Conservation (phyloP, 2,888 invertebrate genomes). For the Cabera pusaria region DNA sequence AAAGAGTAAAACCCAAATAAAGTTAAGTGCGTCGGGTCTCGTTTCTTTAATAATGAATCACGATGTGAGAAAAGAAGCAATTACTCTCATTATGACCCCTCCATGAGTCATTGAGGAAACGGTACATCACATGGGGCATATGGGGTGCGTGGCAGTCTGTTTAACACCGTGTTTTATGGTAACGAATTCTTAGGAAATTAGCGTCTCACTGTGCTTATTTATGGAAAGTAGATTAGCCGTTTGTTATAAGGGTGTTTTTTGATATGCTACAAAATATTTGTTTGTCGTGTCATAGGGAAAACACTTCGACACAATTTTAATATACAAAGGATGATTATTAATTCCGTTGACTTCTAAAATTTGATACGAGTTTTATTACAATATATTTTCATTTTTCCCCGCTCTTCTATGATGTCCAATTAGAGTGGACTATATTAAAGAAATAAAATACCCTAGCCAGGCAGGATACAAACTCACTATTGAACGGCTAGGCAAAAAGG, state of each 20-base stretch:
- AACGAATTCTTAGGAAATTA: slow-evolving; percentile 35
- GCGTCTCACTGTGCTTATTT: slow-evolving; percentile 12
- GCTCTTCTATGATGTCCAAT: too few species aligned
- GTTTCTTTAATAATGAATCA: slow-evolving; percentile 71
- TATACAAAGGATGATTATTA: too few species aligned
- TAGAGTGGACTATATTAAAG: too few species aligned
- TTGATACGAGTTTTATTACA: too few species aligned
- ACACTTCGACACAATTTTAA: too few species aligned
- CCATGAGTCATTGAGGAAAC: slow-evolving; percentile 66
- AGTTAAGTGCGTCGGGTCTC: slow-evolving; percentile 55
- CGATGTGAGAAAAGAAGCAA: slow-evolving; percentile 78
- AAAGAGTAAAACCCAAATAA: slow-evolving; percentile 64
- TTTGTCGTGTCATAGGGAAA: too few species aligned
- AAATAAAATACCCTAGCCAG: too few species aligned
- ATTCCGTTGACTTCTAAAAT: too few species aligned
- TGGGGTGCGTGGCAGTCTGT: slow-evolving; percentile 30
- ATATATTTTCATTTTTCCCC: too few species aligned
- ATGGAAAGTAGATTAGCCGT: slow-evolving; percentile 13
- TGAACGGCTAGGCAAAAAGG: too few species aligned
- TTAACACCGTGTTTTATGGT: slow-evolving; percentile 35
- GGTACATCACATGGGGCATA: slow-evolving; percentile 40
- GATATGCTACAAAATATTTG: too few species aligned
- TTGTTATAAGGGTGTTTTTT: slow-evolving; percentile 6
- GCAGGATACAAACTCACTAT: too few species aligned
- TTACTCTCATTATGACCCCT: slow-evolving; percentile 67